phyloP scores from a whole-genome alignment of 2,888 invertebrate species.

The Eudiplozoon nipponicum region DNA sequence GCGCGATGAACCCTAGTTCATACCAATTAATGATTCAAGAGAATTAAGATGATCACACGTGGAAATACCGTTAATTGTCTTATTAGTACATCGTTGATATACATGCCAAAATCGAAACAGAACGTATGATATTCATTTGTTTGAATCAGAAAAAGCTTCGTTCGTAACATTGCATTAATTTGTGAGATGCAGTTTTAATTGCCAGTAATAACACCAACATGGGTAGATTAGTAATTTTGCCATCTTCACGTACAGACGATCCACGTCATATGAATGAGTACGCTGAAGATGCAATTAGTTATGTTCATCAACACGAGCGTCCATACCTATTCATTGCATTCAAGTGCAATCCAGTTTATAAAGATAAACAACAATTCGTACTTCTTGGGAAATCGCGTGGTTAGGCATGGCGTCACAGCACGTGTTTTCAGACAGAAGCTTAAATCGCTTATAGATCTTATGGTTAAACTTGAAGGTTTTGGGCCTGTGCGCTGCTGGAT shows the following conservation, averaged over 20 bases:
- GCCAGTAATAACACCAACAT: conserved; percentile 15
- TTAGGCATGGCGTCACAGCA: conserved; percentile 15
- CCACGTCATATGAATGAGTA: conserved; percentile 24
- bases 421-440: conserved; percentile 17
- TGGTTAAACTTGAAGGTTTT: conserved; percentile 18
- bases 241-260: conserved; percentile 22
- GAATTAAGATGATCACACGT: conserved; percentile 15
- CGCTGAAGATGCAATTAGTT: conserved; percentile 28
- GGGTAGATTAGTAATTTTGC: conserved; percentile 15
- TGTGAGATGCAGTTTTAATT: conserved; percentile 19
- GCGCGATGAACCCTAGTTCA: conserved; percentile 18
- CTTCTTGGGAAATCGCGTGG: conserved; percentile 7
- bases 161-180: conserved; percentile 18
- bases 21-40: conserved; percentile 15
- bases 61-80: conserved; percentile 16
- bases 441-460: conserved; percentile 11
- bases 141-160: conserved; percentile 16
- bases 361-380: conserved; percentile 15
- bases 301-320: conserved; percentile 25
- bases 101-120: conserved; percentile 17
- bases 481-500: conserved; percentile 18
- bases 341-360: conserved; percentile 17
- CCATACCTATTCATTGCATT: conserved; percentile 25
- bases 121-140: conserved; percentile 16
- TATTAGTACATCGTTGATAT: conserved; percentile 16